These are phyloP conservation scores for Thaumetopoea pityocampa DNA, from an alignment of 1,140 invertebrate species.

Conservation along the genomic window DNA sequence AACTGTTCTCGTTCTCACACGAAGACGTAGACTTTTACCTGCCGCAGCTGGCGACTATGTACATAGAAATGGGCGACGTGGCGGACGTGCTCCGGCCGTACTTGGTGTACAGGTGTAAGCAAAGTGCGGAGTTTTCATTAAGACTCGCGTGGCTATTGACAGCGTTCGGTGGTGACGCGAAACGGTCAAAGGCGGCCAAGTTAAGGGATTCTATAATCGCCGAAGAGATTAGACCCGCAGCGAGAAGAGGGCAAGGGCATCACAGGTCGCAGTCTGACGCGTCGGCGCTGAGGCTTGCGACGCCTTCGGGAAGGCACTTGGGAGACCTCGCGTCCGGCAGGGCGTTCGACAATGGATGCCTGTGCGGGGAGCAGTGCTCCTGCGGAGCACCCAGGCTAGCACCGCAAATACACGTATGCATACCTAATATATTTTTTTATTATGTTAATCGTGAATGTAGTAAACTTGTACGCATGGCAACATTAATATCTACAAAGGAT, in stretches of 20 bases:
- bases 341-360: constrained; percentile 97
- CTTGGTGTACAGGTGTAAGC: constrained; percentile 94
- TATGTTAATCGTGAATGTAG: too few relatives aligned
- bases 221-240: constrained; percentile 86
- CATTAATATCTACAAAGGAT: too few relatives aligned
- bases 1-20: constrained; percentile 95
- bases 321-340: constrained; percentile 95
- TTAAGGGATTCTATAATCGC: constrained; percentile 91
- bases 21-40: constrained; percentile 97
- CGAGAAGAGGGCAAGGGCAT: constrained; percentile 79
- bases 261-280: constrained; percentile 95
- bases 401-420: constrained; percentile 62
- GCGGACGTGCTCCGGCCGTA: constrained; percentile 97
- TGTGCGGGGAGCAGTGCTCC: constrained; percentile 80
- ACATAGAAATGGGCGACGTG: constrained; percentile 97
- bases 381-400: constrained; percentile 71
- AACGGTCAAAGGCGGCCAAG: constrained; percentile 91
- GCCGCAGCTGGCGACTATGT: constrained; percentile 98
- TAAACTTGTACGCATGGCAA: too few relatives aligned
- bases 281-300: constrained; percentile 78
- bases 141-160: constrained; percentile 97
- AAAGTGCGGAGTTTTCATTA: constrained; percentile 95
- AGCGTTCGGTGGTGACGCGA: constrained; percentile 92
- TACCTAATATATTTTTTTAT: too few relatives aligned
- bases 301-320: constrained; percentile 80